These are phyloP conservation scores for Hystrix cristata DNA, from an alignment of 2,113 vertebrate genomes.

Conservation along the genomic window DNA sequence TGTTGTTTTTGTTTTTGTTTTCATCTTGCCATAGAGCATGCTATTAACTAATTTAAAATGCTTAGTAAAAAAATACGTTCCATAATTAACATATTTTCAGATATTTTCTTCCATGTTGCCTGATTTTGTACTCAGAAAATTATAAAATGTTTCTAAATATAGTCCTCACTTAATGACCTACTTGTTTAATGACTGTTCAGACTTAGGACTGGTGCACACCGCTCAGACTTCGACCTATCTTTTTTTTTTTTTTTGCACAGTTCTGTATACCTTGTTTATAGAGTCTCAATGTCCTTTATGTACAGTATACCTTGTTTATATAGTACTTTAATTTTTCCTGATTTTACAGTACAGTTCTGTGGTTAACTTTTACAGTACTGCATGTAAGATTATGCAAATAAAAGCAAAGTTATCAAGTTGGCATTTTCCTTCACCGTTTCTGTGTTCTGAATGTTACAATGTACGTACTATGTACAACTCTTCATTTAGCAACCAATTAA, in stretches of 20 bases:
- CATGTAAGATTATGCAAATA: too few species aligned
- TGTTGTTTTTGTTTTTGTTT: not conserved
- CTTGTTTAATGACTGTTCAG: not conserved
- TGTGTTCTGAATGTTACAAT: too few species aligned
- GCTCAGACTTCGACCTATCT: not conserved
- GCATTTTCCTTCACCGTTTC: too few species aligned
- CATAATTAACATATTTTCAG: not conserved
- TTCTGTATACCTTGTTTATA: not conserved
- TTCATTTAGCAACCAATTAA: too few species aligned
- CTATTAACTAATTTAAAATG: not conserved
- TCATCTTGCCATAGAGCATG: not conserved
- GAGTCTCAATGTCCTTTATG: not conserved
- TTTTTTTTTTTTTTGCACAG: not conserved
- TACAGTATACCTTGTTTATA: not conserved
- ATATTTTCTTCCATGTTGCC: not conserved
- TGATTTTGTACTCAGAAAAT: constrained; percentile 43
- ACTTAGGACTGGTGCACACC: not conserved
- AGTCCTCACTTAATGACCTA: not conserved
- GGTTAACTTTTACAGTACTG: too few species aligned
- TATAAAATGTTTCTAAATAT: not conserved
- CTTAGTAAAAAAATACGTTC: constrained; percentile 24
- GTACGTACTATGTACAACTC: too few species aligned
- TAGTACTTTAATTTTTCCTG: not conserved
- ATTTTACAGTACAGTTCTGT: too few species aligned
- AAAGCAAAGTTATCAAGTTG: too few species aligned